phyloP scores from a whole-genome alignment of 2,888 invertebrate genomes.

The Sarcophaga rosellei region DNA sequence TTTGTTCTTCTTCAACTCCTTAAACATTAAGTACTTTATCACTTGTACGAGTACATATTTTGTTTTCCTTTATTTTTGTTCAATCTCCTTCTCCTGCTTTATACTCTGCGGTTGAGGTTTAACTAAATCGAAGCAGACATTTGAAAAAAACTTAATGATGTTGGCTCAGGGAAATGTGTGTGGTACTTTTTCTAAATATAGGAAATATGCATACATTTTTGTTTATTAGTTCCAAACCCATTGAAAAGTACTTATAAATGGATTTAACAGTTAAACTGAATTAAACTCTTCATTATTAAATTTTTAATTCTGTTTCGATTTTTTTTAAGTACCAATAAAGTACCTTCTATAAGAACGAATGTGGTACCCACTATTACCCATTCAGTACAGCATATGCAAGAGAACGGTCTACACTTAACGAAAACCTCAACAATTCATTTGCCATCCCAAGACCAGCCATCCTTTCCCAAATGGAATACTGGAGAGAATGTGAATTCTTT shows the following conservation, averaged over 20 bases:
- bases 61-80: background rate
- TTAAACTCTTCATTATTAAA: background rate
- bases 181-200: background rate
- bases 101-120: conserved; percentile 12
- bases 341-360: background rate
- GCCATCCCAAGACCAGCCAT: conserved; percentile 9
- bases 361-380: conserved; percentile 6
- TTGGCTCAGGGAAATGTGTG: background rate
- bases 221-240: background rate
- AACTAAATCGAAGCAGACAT: conserved; percentile 21
- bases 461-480: conserved; percentile 17
- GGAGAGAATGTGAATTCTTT: background rate
- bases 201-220: background rate
- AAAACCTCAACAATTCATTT: conserved; percentile 39
- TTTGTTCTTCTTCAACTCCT: conserved; percentile 1
- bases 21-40: conserved; percentile 28
- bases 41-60: conserved; percentile 9
- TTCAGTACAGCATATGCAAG: background rate
- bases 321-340: background rate
- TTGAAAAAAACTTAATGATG: background rate
- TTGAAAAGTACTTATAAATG: background rate
- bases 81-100: conserved; percentile 12
- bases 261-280: background rate
- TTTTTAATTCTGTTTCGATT: no score
- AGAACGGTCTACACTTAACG: background rate